These are phyloP conservation scores for Florisuga fusca DNA, from an alignment of 2,797 vertebrate species.

Conservation along the genomic window DNA sequence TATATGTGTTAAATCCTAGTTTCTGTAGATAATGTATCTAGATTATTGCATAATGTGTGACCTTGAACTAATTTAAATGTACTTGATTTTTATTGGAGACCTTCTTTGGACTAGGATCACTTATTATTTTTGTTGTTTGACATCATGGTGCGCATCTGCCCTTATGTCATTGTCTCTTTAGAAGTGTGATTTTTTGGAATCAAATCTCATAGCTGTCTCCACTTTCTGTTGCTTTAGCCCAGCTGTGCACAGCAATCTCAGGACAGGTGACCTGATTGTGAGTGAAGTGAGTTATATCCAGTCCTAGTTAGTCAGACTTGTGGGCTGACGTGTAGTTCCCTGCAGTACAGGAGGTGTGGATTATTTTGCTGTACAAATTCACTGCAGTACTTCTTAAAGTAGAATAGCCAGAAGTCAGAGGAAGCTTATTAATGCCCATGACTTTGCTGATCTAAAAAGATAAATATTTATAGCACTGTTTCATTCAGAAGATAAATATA, in stretches of 20 bases:
- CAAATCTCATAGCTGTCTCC: background rate
- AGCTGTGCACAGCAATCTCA: background rate
- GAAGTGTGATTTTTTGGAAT: background rate
- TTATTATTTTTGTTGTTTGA: background rate
- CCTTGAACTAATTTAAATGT: background rate
- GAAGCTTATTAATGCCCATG: background rate
- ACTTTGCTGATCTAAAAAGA: background rate
- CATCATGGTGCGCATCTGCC: accelerated
- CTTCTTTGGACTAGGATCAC: background rate
- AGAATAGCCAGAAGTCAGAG: background rate
- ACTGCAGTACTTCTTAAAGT: background rate
- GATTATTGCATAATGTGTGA: background rate
- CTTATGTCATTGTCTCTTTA: background rate
- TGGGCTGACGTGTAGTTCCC: background rate
- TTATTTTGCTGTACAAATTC: background rate
- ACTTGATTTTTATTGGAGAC: background rate
- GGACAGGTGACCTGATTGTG: background rate
- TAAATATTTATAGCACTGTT: background rate
- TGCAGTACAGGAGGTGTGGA: accelerated
- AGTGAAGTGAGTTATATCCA: background rate
- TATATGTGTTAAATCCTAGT: background rate
- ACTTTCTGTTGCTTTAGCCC: background rate
- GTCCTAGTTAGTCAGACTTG: background rate
- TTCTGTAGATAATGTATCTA: background rate
- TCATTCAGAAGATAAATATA: background rate